A percentile compares a stretch with the other conserved stretches of the same genome.
phyloP scores from a whole-genome alignment of 2,797 vertebrate genomes.

The Ibycter americanus region DNA sequence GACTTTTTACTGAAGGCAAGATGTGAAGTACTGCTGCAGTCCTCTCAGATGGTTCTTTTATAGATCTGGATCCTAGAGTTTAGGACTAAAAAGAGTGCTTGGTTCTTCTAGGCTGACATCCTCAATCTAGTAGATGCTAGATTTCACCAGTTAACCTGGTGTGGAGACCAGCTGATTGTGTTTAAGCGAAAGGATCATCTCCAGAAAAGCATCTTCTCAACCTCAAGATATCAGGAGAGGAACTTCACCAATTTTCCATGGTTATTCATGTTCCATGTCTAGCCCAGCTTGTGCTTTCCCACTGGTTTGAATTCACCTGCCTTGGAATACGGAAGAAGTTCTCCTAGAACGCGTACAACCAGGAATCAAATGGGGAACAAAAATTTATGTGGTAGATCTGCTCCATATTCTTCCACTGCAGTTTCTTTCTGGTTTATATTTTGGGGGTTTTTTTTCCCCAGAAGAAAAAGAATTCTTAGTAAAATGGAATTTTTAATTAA shows the following conservation, averaged over 20 bases:
- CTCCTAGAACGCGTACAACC: background rate
- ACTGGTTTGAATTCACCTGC: background rate
- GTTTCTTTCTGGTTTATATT: slow-evolving; percentile 24
- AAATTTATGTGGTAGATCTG: background rate
- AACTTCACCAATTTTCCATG: background rate
- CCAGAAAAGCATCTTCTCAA: background rate
- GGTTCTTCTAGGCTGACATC: background rate
- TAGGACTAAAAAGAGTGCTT: background rate
- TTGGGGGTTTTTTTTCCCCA: accelerated
- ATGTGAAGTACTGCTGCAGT: background rate
- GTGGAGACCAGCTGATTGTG: background rate
- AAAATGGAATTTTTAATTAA: slow-evolving; percentile 32
- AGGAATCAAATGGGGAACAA: background rate
- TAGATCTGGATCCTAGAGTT: background rate
- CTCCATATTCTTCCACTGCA: background rate
- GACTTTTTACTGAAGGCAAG: background rate
- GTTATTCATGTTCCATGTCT: background rate
- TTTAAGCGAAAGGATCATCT: background rate
- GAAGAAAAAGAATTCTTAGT: background rate
- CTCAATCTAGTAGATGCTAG: background rate
- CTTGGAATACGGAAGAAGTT: background rate
- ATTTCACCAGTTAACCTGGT: background rate
- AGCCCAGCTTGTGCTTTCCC: background rate
- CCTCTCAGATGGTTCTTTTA: background rate
- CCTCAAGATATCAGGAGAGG: background rate